Base-by-base conservation (phyloP, 1,140 invertebrate genomes). In the Xylocopa sonorina region DNA sequence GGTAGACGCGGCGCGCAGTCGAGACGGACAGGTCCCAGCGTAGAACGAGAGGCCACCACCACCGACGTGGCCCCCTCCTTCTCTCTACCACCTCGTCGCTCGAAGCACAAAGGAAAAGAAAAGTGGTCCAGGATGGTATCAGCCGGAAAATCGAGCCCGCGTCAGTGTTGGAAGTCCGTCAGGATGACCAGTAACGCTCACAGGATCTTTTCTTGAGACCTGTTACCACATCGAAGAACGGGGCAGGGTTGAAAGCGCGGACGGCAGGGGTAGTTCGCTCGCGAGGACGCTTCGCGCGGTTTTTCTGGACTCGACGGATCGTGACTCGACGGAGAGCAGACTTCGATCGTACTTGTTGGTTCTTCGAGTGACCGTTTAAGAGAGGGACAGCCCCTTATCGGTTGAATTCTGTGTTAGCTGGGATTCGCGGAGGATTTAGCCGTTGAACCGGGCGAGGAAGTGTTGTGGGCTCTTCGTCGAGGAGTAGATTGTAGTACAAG, bases 151-250 rank as follows among this genome's bases (percentile, higher is more conserved):
- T 27, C 4, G 16, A 55, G 10, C 2, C 6, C 1, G 18, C 29
- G 46, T 41, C 41, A 32, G 3, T 21, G 29, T 62, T 58, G 60
- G 51, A 27, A 48, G 41, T 53, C 53, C 53, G 24, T 80, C 50
- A 32, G 71, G 64, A 55, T 27, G 32, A 14, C 58, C 5, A 21
- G 21, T 1, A 24, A 16, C 21, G 53, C 2, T n/a, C 64, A 16
- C 24, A 18, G 63, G 14, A 43, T 69, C 58, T 78, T 58, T 53
- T 78, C 83, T 82, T 86, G 80, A 86, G 80, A 75, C 66, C 29
- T 62, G 16, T 78, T 53, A 55, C 74, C 63, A 24, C 66, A 55
- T 64, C 57, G 57, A 58, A 69, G 58, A 60, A 85, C 69, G 27
- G 64, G 38, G 18, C 55, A 85, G 69, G 74, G 79, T 55, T 78